A percentile compares a stretch with the other conserved stretches of the same genome.
These are phyloP conservation scores for Coptodon bakossiorum DNA, from an alignment of 2,113 vertebrate species.

Conservation along the genomic window DNA sequence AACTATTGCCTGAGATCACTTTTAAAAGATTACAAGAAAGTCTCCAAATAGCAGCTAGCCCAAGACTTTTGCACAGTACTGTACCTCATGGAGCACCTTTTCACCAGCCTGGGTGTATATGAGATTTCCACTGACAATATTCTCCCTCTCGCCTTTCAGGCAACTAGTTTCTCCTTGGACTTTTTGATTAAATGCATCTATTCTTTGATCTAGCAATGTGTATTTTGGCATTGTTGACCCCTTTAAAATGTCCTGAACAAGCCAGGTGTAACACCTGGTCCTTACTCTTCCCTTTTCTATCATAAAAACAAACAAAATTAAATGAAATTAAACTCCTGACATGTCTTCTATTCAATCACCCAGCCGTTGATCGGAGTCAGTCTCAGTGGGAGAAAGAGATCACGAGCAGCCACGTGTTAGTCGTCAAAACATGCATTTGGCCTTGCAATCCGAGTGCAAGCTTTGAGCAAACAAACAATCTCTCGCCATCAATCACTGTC, in stretches of 20 bases:
- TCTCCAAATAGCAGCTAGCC: not conserved
- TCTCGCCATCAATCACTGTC: conserved; percentile 19
- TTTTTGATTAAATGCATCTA: not conserved
- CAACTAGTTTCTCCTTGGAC: not conserved
- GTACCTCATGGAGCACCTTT: not conserved
- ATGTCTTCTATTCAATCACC: not conserved
- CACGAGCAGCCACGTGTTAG: conserved; percentile 1
- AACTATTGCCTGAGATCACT: not conserved
- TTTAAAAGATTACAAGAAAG: not conserved
- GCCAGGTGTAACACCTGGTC: not conserved
- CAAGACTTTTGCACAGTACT: not conserved
- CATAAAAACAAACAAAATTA: not conserved
- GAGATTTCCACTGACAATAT: not conserved
- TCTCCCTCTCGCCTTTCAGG: not conserved
- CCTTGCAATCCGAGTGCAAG: not conserved
- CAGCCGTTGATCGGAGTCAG: not conserved
- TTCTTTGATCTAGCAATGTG: not conserved
- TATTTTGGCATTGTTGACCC: not conserved
- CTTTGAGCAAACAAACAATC: conserved; percentile 2
- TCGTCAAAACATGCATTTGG: not conserved
- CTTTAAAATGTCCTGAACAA: not conserved
- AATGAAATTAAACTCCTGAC: not conserved
- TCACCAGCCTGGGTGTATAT: not conserved
- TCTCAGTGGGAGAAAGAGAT: not conserved
- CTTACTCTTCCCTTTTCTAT: not conserved